Conservation (phyloP, 2,113 vertebrate genomes). For the Isichthys henryi region DNA sequence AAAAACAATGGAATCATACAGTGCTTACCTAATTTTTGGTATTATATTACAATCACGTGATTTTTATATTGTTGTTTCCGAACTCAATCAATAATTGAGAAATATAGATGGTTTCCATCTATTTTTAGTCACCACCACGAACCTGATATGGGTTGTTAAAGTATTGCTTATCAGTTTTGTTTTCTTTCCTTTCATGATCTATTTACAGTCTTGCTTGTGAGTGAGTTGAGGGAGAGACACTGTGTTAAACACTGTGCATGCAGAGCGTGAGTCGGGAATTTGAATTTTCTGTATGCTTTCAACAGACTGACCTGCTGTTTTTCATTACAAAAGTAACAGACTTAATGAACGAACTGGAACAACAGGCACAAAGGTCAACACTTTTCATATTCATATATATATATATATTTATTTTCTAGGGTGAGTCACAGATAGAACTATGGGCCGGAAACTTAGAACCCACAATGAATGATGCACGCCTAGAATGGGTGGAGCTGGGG, state of each 20-base stretch:
- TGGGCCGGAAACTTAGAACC: background rate
- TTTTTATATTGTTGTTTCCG: background rate
- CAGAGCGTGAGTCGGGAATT: conserved; percentile 2
- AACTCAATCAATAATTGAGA: background rate
- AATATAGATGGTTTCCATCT: background rate
- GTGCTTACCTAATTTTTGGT: background rate
- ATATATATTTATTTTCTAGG: background rate
- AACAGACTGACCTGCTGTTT: conserved; percentile 13
- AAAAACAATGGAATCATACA: background rate
- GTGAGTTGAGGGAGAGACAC: background rate
- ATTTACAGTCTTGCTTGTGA: background rate
- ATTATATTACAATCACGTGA: background rate
- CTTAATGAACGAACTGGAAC: background rate
- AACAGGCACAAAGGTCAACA: background rate
- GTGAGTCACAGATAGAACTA: background rate
- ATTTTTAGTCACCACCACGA: background rate
- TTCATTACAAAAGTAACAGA: background rate
- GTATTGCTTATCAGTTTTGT: background rate
- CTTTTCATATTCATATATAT: background rate
- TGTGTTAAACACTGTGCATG: background rate
- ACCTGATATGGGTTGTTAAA: background rate
- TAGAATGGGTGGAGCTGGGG: background rate
- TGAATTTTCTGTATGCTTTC: background rate
- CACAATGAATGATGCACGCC: background rate
- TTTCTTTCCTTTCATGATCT: background rate